These are phyloP conservation scores for Chaetoderma sp. DNA, from an alignment of 2,888 invertebrate species.

Conservation along the genomic window DNA sequence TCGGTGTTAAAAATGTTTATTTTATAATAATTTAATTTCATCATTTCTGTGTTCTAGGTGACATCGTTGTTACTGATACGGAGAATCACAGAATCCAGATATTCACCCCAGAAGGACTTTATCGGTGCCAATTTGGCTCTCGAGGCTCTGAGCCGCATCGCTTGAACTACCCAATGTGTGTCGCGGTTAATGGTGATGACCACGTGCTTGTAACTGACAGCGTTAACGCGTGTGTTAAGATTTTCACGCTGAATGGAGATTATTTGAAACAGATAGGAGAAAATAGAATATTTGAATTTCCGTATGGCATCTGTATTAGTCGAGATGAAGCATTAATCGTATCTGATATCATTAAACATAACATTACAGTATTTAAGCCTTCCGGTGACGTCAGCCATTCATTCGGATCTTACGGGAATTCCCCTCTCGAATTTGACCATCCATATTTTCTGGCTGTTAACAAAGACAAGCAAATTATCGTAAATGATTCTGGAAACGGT, in stretches of 20 bases:
- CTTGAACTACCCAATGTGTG: slow-evolving; percentile 59
- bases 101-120: slow-evolving; percentile 56
- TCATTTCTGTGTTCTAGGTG: too few relatives aligned
- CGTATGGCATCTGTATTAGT: slow-evolving; percentile 57
- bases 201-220: slow-evolving; percentile 61
- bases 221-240: slow-evolving; percentile 60
- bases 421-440: slow-evolving; percentile 55
- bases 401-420: slow-evolving; percentile 61
- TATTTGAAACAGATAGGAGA: slow-evolving; percentile 47
- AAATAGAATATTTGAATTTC: slow-evolving; percentile 53
- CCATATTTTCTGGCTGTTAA: slow-evolving; percentile 62
- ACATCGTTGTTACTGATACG: slow-evolving; percentile 61
- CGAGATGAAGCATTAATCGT: slow-evolving; percentile 51
- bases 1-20: too few relatives aligned
- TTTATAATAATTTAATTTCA: too few relatives aligned
- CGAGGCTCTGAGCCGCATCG: slow-evolving; percentile 51
- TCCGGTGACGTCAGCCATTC: slow-evolving; percentile 49
- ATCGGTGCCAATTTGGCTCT: slow-evolving; percentile 57
- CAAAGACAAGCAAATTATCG: slow-evolving; percentile 58
- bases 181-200: slow-evolving; percentile 58
- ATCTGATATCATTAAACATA: slow-evolving; percentile 61
- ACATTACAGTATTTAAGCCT: slow-evolving; percentile 53
- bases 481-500: slow-evolving; percentile 63
- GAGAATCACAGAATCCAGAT: slow-evolving; percentile 64
- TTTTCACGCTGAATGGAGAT: slow-evolving; percentile 53